These are phyloP conservation scores for Eugnorisma glareosa DNA, from an alignment of 2,888 invertebrate species.

Conservation along the genomic window DNA sequence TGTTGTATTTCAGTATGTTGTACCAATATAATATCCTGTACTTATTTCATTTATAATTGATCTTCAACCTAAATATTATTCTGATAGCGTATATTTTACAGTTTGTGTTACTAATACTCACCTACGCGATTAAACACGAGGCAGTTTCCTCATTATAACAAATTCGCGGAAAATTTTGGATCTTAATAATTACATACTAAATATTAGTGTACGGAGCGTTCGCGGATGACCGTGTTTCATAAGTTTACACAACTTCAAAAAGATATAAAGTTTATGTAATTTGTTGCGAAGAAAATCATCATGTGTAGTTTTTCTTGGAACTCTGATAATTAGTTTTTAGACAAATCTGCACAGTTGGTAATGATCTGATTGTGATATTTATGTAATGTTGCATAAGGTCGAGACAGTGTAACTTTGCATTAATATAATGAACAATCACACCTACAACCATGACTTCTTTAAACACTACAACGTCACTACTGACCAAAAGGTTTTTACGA, in stretches of 20 bases:
- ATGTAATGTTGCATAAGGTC: constrained; percentile 15
- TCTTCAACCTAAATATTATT: constrained; percentile 16
- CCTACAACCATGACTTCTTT: not conserved
- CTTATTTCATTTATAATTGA: constrained; percentile 3
- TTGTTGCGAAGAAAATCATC: constrained; percentile 33
- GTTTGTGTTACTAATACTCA: constrained; percentile 24
- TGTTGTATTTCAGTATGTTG: not conserved
- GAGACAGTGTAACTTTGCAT: constrained; percentile 13
- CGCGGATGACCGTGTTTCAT: constrained; percentile 59
- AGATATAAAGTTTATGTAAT: constrained; percentile 37
- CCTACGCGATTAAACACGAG: constrained; percentile 8
- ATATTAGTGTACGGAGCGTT: constrained; percentile 42
- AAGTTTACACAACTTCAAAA: constrained; percentile 49
- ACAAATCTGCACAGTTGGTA: constrained; percentile 26
- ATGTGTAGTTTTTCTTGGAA: constrained; percentile 23
- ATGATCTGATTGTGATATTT: constrained; percentile 22
- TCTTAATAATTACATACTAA: constrained; percentile 48
- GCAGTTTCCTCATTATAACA: constrained; percentile 45
- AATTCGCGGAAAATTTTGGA: constrained; percentile 49
- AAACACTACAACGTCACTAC: constrained; percentile 7
- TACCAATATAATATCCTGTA: not conserved
- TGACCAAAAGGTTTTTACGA: constrained; percentile 41
- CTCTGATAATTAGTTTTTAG: constrained; percentile 50
- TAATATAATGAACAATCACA: not conserved
- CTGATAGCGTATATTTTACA: constrained; percentile 20